Evolutionary conservation across 2,113 vertebrate genomes (phyloP), one percentile per base, ranked within the genome.

Genomic region (Pycnonotus jocosus): DNA sequence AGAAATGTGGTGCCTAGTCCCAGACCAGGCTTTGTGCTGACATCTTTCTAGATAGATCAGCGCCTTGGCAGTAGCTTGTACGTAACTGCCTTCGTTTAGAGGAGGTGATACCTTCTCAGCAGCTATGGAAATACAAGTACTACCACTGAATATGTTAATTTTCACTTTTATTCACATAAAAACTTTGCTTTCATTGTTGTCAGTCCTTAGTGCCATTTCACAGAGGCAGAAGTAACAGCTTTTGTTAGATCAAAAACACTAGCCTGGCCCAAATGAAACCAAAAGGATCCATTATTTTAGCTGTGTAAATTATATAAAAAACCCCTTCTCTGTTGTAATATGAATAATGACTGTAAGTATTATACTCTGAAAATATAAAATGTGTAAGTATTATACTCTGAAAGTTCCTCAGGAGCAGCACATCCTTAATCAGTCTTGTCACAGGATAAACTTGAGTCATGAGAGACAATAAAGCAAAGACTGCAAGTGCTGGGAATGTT

Each of bases 401-500:
- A 60, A 68, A 47, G 45, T 54, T 83, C 65, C 81, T 64, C 8
- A 25, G 65, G 40, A 79, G 78, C 60, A 84, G 25, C 64, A n/a
- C 15, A 18, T 50, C 58, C 31, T 65, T 61, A 35, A 48, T 35
- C 1, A 0, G 33, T 48, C 30, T 79, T 92, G n/a, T 80, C 65
- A 51, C 27, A 42, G 78, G 51, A 42, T 31, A 68, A 73, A 78
- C n/a, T 18, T 18, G 38, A 69, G 42, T 78, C 48, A 37, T 2
- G 3, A 44, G 84, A 76, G 70, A 21, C 1, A 23, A 38, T 57
- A 33, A 61, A 77, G 57, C 68, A 69, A 7, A 0, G 0, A 44
- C 40, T 33, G 4, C 0, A 0, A 74, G 51, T 30, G 50, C 61
- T 79, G 74, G 40, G 48, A 60, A 7, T 1, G 5, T 15, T 73